phyloP scores from a whole-genome alignment of 2,797 vertebrate genomes.

The Ptychobarbus kaznakovi region DNA sequence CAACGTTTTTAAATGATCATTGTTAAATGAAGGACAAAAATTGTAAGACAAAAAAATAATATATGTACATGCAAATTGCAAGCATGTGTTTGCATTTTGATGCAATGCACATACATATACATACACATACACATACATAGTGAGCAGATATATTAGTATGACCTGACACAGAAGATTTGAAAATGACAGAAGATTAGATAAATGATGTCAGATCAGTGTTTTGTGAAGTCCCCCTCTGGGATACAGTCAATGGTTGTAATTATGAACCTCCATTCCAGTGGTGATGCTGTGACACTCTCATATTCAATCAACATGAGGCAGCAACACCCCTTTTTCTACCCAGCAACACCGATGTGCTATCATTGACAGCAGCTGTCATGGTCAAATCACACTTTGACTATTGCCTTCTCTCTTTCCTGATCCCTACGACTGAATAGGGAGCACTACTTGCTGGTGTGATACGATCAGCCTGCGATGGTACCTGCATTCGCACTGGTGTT shows the following conservation, averaged over 20 bases:
- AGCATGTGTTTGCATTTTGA: neutral
- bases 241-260: conserved; percentile 45
- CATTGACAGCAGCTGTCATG: conserved; percentile 64
- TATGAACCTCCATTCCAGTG: conserved; percentile 50
- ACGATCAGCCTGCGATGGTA: neutral
- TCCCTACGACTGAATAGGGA: conserved; percentile 28
- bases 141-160: neutral
- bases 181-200: conserved; percentile 21
- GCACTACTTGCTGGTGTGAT: neutral
- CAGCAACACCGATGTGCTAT: conserved; percentile 62
- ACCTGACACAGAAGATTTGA: neutral
- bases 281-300: conserved; percentile 58
- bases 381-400: conserved; percentile 60
- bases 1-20: neutral
- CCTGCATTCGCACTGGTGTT: conserved; percentile 8
- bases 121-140: neutral
- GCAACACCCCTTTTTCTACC: conserved; percentile 64
- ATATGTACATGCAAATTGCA: neutral
- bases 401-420: conserved; percentile 43
- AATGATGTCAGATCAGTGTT: conserved; percentile 48
- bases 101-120: neutral
- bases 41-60: neutral
- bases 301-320: conserved; percentile 63
- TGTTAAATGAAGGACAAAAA: neutral
- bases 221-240: conserved; percentile 46